Evolutionary conservation across 2,113 vertebrate species (phyloP).

Genomic region (Ornithorhynchus anatinus): DNA sequence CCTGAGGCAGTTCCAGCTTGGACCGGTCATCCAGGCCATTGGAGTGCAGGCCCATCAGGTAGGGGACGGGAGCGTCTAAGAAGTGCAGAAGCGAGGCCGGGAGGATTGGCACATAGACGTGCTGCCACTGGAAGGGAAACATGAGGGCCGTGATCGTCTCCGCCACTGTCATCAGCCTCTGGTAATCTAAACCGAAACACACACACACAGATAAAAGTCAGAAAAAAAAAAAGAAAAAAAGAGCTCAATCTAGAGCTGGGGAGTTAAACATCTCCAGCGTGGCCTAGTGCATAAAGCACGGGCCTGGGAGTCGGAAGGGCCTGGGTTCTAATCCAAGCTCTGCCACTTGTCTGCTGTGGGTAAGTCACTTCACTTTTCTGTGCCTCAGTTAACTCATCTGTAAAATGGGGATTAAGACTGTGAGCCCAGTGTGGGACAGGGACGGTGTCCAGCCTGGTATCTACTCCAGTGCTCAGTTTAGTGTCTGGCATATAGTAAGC

Average conservation of each 20-base stretch:
- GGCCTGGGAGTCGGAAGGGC: too few species aligned
- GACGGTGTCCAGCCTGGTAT: too few species aligned
- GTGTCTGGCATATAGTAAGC: too few species aligned
- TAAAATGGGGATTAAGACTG: too few species aligned
- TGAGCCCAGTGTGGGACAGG: too few species aligned
- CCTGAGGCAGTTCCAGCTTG: conserved; percentile 90
- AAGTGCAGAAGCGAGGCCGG: conserved; percentile 86
- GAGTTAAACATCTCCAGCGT: not conserved
- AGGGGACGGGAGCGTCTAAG: conserved; percentile 84
- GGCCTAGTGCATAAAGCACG: too few species aligned
- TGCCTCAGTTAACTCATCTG: too few species aligned
- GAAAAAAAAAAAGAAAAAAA: not conserved
- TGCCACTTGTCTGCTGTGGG: too few species aligned
- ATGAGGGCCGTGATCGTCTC: conserved; percentile 85
- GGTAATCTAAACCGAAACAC: conserved; percentile 77
- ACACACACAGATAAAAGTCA: not conserved
- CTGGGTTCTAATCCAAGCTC: too few species aligned
- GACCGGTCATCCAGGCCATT: conserved; percentile 84
- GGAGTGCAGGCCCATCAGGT: conserved; percentile 86
- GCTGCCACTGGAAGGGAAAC: conserved; percentile 88
- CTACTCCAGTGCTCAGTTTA: too few species aligned
- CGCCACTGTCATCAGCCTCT: conserved; percentile 87
- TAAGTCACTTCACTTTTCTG: too few species aligned
- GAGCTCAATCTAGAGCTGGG: not conserved
- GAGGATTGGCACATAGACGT: conserved; percentile 86